phyloP scores from a whole-genome alignment of 2,888 invertebrate species.

The Ceraclea dissimilis region DNA sequence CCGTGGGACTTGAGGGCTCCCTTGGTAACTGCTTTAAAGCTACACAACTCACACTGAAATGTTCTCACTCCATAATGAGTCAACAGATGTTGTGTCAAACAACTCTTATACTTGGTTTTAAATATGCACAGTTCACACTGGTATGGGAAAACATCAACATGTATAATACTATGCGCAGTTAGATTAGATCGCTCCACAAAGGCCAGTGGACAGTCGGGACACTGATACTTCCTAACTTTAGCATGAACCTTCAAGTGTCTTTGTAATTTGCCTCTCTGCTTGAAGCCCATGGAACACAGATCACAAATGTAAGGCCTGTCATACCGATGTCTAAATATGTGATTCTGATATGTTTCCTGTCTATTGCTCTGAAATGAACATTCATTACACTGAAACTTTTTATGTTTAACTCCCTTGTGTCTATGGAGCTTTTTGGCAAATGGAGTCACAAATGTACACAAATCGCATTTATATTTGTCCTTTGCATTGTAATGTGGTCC shows the following conservation, averaged over 20 bases:
- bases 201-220: neutral
- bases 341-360: neutral
- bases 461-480: neutral
- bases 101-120: slow-evolving; percentile 2
- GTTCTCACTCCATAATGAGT: neutral
- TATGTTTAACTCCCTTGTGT: neutral
- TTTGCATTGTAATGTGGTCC: neutral
- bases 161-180: neutral
- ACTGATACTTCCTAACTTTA: neutral
- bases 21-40: neutral
- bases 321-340: neutral
- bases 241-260: neutral
- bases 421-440: neutral
- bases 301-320: neutral
- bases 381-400: neutral
- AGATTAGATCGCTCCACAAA: neutral
- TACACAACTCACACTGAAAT: neutral
- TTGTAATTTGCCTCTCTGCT: neutral
- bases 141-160: neutral
- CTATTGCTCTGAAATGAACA: neutral
- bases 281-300: slow-evolving; percentile 1
- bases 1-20: neutral
- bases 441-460: neutral
- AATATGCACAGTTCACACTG: neutral
- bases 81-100: neutral